Evolutionary conservation across 2,113 vertebrate species (phyloP).

Genomic region (Collichthys lucidus): DNA sequence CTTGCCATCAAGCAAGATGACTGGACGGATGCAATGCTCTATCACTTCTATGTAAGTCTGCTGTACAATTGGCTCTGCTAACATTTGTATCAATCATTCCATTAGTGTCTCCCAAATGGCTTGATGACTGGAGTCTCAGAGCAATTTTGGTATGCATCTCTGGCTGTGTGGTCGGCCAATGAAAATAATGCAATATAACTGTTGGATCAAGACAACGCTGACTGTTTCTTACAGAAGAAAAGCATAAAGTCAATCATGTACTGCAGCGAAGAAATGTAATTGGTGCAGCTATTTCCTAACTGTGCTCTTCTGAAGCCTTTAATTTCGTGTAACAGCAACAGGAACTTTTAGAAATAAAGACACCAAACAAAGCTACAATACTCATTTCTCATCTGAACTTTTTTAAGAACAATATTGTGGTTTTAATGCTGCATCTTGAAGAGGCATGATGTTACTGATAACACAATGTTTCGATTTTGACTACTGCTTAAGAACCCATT

Average conservation of each 20-base stretch:
- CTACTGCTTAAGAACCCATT: not conserved
- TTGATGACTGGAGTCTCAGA: constrained; percentile 72
- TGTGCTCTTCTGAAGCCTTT: not conserved
- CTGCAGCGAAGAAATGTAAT: not conserved
- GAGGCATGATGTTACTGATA: not conserved
- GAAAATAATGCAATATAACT: constrained; percentile 55
- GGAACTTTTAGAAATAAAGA: not conserved
- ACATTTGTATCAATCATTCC: constrained; percentile 82
- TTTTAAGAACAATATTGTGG: not conserved
- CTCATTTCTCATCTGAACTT: not conserved
- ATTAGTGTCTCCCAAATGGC: constrained; percentile 78
- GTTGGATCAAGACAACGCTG: constrained; percentile 38
- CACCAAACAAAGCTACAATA: not conserved
- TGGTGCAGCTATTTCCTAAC: not conserved
- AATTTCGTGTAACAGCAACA: not conserved
- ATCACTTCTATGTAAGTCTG: constrained; percentile 62
- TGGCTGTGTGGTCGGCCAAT: constrained; percentile 42
- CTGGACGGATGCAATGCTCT: constrained; percentile 52
- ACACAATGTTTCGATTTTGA: not conserved
- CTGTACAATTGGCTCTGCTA: constrained; percentile 75
- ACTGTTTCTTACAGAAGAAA: constrained; percentile 32
- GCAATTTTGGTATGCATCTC: constrained; percentile 62
- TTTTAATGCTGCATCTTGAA: not conserved
- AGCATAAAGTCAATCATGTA: constrained; percentile 12
- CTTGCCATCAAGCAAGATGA: constrained; percentile 60